A percentile compares a stretch with the other conserved stretches of the same genome.
phyloP scores from a whole-genome alignment of 2,888 invertebrate species.

The Empis livida region DNA sequence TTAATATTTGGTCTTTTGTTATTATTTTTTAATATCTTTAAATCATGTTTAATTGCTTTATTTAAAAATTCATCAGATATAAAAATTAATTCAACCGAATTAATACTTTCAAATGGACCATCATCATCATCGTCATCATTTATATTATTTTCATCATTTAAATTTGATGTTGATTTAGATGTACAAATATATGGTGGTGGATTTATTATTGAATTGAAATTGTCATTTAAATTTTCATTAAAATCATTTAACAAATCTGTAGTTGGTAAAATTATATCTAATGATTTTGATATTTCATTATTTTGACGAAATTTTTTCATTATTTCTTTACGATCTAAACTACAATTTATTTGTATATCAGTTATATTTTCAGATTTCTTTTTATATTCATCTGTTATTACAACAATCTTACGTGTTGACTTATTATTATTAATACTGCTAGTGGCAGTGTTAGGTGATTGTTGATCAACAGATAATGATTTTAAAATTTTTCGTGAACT shows the following conservation, averaged over 20 bases:
- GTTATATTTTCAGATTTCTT: conserved; percentile 8
- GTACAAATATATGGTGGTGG: conserved; percentile 2
- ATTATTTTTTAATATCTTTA: conserved; percentile 10
- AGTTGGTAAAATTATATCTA: conserved; percentile 8
- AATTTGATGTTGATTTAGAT: conserved; percentile 10
- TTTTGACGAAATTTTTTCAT: conserved; percentile 7
- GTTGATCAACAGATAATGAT: too few relatives aligned
- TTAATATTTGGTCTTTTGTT: conserved; percentile 2
- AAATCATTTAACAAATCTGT: background rate
- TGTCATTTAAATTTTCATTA: background rate
- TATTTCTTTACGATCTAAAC: background rate
- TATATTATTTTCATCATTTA: background rate
- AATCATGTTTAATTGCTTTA: conserved; percentile 13
- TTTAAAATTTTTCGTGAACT: too few relatives aligned
- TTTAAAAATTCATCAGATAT: conserved; percentile 17
- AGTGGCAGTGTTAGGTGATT: too few relatives aligned
- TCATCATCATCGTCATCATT: conserved; percentile 6
- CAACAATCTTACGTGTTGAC: conserved; percentile 7
- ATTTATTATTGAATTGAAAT: background rate
- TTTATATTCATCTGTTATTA: conserved; percentile 12
- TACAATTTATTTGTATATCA: conserved; percentile 7
- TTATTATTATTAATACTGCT: too few relatives aligned
- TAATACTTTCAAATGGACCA: conserved; percentile 12
- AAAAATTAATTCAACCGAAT: conserved; percentile 17
- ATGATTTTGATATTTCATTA: conserved; percentile 10